Evolutionary conservation across 2,797 vertebrate species (phyloP).

Genomic region (Cygnus olor): DNA sequence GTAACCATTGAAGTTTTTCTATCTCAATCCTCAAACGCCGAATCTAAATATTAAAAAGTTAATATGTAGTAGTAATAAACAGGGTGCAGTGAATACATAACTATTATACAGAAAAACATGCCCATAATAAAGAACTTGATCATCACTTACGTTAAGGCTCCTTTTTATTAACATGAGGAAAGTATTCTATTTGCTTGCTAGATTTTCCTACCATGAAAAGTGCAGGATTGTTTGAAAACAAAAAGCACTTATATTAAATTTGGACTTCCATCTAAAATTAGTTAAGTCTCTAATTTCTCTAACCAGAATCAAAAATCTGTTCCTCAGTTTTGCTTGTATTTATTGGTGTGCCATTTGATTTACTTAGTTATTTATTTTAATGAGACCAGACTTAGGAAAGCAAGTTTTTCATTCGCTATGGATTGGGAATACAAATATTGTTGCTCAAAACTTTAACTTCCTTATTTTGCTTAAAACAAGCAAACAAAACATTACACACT

Average conservation of each 20-base stretch:
- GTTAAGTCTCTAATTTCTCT: not conserved
- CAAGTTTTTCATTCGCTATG: not conserved
- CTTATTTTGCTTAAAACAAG: not conserved
- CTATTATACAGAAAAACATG: not conserved
- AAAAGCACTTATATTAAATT: not conserved
- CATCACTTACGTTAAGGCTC: not conserved
- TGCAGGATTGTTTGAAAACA: not conserved
- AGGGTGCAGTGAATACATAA: not conserved
- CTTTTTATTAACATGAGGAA: not conserved
- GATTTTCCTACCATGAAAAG: not conserved
- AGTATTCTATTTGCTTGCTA: not conserved
- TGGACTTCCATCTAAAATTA: not conserved
- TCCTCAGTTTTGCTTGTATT: not conserved
- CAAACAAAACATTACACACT: not conserved
- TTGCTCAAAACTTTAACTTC: not conserved
- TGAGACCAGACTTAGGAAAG: not conserved
- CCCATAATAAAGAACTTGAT: not conserved
- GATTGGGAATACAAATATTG: not conserved
- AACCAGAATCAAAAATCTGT: not conserved
- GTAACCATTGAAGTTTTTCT: conserved; percentile 97
- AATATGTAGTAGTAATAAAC: not conserved
- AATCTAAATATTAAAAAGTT: conserved; percentile 80
- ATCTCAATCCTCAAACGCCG: conserved; percentile 96
- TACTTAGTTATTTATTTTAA: not conserved
- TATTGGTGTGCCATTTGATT: not conserved